These are phyloP conservation scores for Emys orbicularis DNA, from an alignment of 2,797 vertebrate genomes.

Conservation along the genomic window DNA sequence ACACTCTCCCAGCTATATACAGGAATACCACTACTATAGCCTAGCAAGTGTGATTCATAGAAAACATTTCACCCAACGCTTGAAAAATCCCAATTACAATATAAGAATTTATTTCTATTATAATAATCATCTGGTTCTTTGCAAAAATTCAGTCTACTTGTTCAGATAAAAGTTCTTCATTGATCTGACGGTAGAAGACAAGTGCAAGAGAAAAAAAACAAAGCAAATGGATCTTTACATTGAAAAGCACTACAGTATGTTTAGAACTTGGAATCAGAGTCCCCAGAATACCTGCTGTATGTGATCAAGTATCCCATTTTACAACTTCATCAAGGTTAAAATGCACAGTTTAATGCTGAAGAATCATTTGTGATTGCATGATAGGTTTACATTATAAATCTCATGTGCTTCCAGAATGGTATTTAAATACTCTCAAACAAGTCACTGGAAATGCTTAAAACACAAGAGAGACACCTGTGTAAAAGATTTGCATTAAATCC, in stretches of 20 bases:
- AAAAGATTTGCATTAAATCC: neutral
- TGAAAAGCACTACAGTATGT: neutral
- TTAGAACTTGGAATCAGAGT: neutral
- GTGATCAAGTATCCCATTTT: neutral
- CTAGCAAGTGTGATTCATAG: neutral
- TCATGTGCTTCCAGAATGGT: neutral
- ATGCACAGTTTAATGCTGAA: neutral
- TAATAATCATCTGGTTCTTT: neutral
- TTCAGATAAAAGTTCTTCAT: neutral
- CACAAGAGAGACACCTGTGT: neutral
- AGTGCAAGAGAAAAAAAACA: neutral
- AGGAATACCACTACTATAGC: neutral
- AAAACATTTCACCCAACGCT: neutral
- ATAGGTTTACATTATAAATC: neutral
- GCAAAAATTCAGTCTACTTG: fast-evolving
- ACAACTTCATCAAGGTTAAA: neutral
- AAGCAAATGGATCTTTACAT: neutral
- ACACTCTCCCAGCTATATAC: fast-evolving
- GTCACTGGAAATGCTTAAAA: neutral
- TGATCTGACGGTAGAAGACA: neutral
- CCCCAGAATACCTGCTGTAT: neutral
- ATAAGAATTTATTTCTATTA: neutral
- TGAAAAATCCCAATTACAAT: neutral
- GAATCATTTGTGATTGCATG: neutral
- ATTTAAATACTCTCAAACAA: neutral